A percentile compares a stretch with the other conserved stretches of the same genome.
Evolutionary conservation across 2,888 invertebrate genomes (phyloP).

Genomic region (Orthonevra nobilis): DNA sequence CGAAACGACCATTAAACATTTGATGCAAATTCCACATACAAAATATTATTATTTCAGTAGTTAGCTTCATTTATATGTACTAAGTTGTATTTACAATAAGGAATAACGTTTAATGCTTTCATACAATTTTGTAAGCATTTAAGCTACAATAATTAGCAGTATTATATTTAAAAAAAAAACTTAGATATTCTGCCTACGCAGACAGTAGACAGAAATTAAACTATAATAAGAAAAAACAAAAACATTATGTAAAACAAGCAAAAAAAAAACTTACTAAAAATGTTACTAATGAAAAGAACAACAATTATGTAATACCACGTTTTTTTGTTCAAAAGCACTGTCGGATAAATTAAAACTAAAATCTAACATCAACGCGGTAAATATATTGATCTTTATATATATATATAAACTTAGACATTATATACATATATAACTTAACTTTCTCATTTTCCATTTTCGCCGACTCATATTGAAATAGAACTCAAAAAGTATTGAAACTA

Average conservation of each 20-base stretch:
- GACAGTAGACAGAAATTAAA: slow-evolving; percentile 5
- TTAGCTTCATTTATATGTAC: slow-evolving; percentile 39
- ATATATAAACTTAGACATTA: too few species aligned
- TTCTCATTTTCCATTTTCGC: slow-evolving; percentile 10
- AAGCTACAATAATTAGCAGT: too few species aligned
- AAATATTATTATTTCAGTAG: slow-evolving; percentile 10
- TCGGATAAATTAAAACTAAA: not conserved
- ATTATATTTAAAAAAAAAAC: slow-evolving; percentile 2
- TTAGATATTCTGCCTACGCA: slow-evolving; percentile 3
- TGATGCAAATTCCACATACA: slow-evolving; percentile 5
- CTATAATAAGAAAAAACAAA: not conserved
- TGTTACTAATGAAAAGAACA: too few species aligned
- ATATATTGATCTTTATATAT: not conserved
- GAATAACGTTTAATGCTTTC: too few species aligned
- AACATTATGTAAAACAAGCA: slow-evolving; percentile 2
- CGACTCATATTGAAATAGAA: too few species aligned
- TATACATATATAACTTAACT: not conserved
- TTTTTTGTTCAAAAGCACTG: slow-evolving; percentile 28
- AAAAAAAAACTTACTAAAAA: too few species aligned
- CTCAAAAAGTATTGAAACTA: slow-evolving; percentile 16
- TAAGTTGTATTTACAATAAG: slow-evolving; percentile 13
- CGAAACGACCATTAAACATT: too few species aligned
- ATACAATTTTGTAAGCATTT: too few species aligned
- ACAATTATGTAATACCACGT: too few species aligned
- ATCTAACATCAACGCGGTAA: not conserved